These are phyloP conservation scores for Rhipidura dahli DNA, from an alignment of 2,113 vertebrate species.

Conservation along the genomic window DNA sequence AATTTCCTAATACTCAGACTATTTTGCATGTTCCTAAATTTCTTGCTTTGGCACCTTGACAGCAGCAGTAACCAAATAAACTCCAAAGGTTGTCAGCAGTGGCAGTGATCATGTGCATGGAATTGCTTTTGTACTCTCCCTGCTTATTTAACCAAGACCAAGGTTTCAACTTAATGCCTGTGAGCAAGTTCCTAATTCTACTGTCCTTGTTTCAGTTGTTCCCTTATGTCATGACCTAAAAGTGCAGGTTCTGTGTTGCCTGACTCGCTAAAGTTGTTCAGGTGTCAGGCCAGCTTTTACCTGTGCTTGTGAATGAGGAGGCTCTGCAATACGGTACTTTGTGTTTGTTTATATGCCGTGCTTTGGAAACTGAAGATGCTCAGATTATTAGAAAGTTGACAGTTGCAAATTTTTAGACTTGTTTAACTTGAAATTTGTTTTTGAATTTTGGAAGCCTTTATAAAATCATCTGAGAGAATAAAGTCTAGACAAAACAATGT, in stretches of 20 bases:
- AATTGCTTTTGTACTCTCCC: not conserved
- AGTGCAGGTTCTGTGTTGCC: not conserved
- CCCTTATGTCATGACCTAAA: not conserved
- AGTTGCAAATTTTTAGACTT: not conserved
- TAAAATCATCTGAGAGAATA: not conserved
- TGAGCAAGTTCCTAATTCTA: not conserved
- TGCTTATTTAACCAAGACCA: not conserved
- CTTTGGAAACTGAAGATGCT: not conserved
- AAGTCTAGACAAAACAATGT: not conserved
- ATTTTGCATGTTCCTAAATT: not conserved
- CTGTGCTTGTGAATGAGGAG: not conserved
- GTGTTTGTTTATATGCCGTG: not conserved
- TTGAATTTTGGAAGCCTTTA: not conserved
- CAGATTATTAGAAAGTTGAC: not conserved
- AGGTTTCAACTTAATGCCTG: not conserved
- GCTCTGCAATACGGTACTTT: fast-evolving
- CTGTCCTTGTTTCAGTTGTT: not conserved
- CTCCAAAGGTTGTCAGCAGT: not conserved
- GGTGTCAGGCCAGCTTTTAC: not conserved
- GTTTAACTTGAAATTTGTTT: not conserved
- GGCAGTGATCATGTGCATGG: fast-evolving
- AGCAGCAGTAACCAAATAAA: not conserved
- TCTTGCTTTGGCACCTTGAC: not conserved
- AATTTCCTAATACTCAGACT: not conserved
- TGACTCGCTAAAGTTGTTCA: not conserved